Base-by-base conservation (phyloP, 2,797 vertebrate species). In the Cyprinella venusta region DNA sequence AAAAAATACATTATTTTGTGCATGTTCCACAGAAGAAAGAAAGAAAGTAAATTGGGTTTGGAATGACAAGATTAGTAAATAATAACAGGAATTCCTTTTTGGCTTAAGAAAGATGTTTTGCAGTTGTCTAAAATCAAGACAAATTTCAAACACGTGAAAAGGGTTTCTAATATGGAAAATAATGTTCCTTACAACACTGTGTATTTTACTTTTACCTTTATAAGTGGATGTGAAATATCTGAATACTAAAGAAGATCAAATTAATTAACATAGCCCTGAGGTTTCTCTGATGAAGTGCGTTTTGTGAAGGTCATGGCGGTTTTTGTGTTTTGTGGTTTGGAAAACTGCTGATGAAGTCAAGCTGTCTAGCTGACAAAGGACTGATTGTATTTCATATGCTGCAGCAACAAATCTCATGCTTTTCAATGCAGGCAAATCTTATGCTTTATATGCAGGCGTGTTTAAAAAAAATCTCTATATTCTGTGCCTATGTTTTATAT, bases 301-400 rank as follows among this genome's bases (percentile, higher is more conserved):
- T 84, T 84, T 59, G 64, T 72, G 79, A 80, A 84, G 79, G 81
- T 84, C 70, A 45, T 24, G 50, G 26, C 59, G 81, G 33, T 83
- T 78, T 81, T 80, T 87, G 83, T 76, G 78, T 89, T 91, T 92
- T 89, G 85, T 36, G 76, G 88, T 82, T 80, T 77, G 85, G 80
- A 90, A 93, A 93, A 89, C 85, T 90, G 92, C 91, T 93, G 90
- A 90, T 87, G 74, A 61, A 42, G 79, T 48, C 18, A 24, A 48
- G 91, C 90, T 87, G 87, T 72, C 86, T 77, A 91, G 92, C 92
- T 91, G 92, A 90, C 82, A 81, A 89, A 86, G 80, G 84, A 84
- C 89, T 54, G 92, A 94, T 94, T 91, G 90, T 91, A 93, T 95
- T 94, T 93, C 93, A 91, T 91, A 88, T 86, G 87, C 89, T 92